Evolutionary conservation across 2,113 vertebrate species (phyloP), one percentile per base, ranked within the genome.

Genomic region (Osmerus eperlanus): DNA sequence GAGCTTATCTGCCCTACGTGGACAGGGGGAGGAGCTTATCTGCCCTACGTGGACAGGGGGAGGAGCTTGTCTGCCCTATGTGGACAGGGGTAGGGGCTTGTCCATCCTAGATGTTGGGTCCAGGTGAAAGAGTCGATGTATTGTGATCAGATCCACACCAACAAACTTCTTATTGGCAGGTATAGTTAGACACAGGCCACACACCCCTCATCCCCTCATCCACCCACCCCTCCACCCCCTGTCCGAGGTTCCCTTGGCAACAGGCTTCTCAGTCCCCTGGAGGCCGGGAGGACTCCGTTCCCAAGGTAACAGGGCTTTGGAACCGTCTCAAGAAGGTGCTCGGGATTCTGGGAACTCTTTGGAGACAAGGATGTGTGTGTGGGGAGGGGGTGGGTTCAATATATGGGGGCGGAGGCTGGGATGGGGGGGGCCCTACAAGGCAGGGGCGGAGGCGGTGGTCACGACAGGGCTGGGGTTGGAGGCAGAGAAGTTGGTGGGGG

Each of bases 241-340:
- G 41, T 12, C 41, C 41, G 8, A 47, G 41, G 41, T 47, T 47
- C 7, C 41, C 41, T 11, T 47, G 41, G 41, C 41, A 47, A 47
- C 41, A 47, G 41, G 41, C 41, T 47, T 47, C 41, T 47, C 32
- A 36, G 23, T 74, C 78, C 75, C 56, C 65, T 73, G 71, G 69
- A 18, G 19, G 62, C 62, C 71, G 53, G 70, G 73, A 74, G 76
- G 68, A 78, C 71, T 73, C 74, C 4, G 70, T 85, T 85, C 84
- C 81, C 85, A 81, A 74, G 80, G 86, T 19, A 77, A 86, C 81
- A 0, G 77, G 82, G 79, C 74, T 75, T 72, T 71, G 71, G 80
- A 85, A 85, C 86, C 83, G 87, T 85, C 81, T 74, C 73, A 63
- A 83, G 79, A 79, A 81, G 84, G 82, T 86, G 86, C 87, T 82